A percentile compares a stretch with the other conserved stretches of the same genome.
Conservation (phyloP, 2,113 vertebrate genomes). For the Callorhinus ursinus region DNA sequence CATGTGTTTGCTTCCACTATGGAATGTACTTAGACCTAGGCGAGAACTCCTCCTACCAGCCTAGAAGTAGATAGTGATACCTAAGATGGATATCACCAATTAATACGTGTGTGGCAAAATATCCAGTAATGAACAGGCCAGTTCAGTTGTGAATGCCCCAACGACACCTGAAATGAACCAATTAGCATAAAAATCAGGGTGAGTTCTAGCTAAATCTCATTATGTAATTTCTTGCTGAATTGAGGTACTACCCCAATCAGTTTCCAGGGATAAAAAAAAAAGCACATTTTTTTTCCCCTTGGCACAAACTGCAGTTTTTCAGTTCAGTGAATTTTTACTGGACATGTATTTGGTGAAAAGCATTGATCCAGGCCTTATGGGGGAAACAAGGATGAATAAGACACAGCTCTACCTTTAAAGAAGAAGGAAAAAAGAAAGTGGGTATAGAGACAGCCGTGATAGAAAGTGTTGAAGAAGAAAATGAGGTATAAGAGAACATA, state of each 20-base stretch:
- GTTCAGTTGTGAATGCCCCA: not conserved
- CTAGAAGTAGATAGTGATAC: not conserved
- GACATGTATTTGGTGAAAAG: not conserved
- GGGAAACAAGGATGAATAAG: not conserved
- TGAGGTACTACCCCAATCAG: not conserved
- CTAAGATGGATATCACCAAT: not conserved
- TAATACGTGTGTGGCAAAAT: not conserved
- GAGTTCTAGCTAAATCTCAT: not conserved
- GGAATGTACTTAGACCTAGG: not conserved
- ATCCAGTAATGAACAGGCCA: not conserved
- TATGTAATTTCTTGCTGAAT: not conserved
- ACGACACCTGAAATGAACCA: not conserved
- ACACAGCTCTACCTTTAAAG: not conserved
- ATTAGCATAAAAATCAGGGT: constrained; percentile 16
- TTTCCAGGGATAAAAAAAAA: not conserved
- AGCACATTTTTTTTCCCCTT: not conserved
- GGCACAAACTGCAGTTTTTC: not conserved
- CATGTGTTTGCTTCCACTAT: not conserved
- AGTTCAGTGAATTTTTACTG: constrained; percentile 7
- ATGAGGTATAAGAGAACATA: not conserved
- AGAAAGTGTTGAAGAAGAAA: not conserved
- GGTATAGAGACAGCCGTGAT: not conserved
- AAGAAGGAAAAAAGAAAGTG: not conserved
- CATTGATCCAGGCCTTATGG: not conserved
- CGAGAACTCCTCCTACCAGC: not conserved